Evolutionary conservation across 2,113 vertebrate species (phyloP).

Genomic region (Psilopsiagon aurifrons): DNA sequence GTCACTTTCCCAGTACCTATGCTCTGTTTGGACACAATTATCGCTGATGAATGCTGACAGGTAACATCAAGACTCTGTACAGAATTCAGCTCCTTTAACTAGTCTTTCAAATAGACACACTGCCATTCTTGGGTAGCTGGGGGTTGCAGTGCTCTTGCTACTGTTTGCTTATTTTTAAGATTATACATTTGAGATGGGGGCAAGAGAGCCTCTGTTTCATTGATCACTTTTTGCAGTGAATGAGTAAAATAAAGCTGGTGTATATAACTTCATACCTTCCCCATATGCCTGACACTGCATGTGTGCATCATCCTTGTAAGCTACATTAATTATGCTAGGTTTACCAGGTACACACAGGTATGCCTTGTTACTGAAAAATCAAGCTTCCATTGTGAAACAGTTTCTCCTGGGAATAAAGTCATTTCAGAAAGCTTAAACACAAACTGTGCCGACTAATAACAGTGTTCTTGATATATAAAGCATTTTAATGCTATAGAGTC

Average conservation of each 20-base stretch:
- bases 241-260: background rate
- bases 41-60: background rate
- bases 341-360: background rate
- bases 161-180: background rate
- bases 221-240: background rate
- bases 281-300: background rate
- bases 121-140: background rate
- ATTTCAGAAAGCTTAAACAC: slow-evolving; percentile 15
- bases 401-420: background rate
- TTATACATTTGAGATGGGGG: background rate
- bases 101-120: background rate
- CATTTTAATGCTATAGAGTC: background rate
- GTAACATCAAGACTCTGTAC: background rate
- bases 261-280: background rate
- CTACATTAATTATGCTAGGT: background rate
- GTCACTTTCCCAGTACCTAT: background rate
- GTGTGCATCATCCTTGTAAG: background rate
- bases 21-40: background rate
- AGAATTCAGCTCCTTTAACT: background rate
- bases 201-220: background rate
- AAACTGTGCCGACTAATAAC: background rate
- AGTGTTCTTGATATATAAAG: background rate
- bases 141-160: background rate
- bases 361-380: background rate
- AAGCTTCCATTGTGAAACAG: background rate